Conservation (phyloP, 2,113 vertebrate species). For the Anguilla rostrata region DNA sequence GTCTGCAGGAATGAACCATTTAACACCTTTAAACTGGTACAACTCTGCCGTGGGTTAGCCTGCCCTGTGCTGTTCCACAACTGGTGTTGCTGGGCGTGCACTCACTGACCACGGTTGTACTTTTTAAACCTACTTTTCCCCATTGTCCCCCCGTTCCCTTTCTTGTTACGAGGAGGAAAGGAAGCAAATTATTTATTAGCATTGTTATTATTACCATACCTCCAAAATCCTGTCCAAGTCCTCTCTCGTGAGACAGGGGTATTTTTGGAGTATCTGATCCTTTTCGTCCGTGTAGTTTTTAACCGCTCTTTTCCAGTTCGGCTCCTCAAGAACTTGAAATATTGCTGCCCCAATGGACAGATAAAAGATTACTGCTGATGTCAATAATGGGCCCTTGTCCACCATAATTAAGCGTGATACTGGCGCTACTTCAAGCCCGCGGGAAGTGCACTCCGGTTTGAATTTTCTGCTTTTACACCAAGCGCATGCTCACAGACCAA, state of each 20-base stretch:
- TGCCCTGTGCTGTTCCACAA: neutral
- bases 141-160: no score
- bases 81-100: neutral
- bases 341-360: conserved; percentile 97
- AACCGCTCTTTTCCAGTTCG: conserved; percentile 84
- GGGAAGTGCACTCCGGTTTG: conserved; percentile 1
- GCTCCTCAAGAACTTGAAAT: conserved; percentile 95
- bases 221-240: conserved; percentile 87
- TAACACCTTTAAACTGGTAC: neutral
- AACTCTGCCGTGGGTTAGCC: neutral
- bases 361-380: conserved; percentile 97
- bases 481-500: conserved; percentile 21
- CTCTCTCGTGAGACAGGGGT: conserved; percentile 80
- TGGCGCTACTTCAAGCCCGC: neutral
- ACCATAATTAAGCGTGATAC: conserved; percentile 78
- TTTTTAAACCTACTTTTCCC: neutral
- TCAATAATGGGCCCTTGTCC: conserved; percentile 93
- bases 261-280: conserved; percentile 76
- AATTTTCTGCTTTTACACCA: conserved; percentile 13
- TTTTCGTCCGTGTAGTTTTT: conserved; percentile 73
- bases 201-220: conserved; percentile 69
- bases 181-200: neutral
- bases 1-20: neutral
- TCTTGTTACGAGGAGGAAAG: no score
- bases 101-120: neutral